Conservation (phyloP, 2,888 invertebrate species). For the Napeogenes sylphis region DNA sequence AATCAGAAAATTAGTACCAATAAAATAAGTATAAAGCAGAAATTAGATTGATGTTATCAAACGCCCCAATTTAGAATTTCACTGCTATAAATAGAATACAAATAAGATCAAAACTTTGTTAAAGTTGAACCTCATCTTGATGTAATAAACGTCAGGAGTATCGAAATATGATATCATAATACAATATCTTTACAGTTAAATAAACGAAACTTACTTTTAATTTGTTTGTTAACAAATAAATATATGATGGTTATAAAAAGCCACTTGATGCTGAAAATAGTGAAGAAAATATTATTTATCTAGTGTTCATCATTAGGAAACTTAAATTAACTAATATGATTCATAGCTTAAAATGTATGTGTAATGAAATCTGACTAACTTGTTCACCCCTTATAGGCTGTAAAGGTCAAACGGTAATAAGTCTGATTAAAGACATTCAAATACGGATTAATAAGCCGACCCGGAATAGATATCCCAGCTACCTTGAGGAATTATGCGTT, state of each 20-base stretch:
- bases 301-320: too few species aligned
- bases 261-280: too few species aligned
- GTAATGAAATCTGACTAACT: neutral
- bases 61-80: neutral
- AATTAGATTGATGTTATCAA: too few species aligned
- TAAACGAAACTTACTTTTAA: too few species aligned
- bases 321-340: neutral
- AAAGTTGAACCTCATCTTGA: neutral
- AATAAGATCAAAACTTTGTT: neutral
- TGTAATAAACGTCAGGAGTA: neutral
- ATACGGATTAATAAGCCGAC: constrained; percentile 1
- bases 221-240: too few species aligned
- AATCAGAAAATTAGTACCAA: too few species aligned
- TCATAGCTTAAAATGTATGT: neutral
- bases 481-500: neutral
- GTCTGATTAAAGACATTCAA: neutral
- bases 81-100: neutral
- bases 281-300: too few species aligned
- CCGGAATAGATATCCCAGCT: neutral
- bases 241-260: too few species aligned
- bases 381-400: neutral
- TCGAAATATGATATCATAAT: neutral
- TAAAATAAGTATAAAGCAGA: too few species aligned
- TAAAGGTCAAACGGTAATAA: neutral
- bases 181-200: too few species aligned